phyloP scores from a whole-genome alignment of 2,113 vertebrate species.

The Poicephalus gulielmi region DNA sequence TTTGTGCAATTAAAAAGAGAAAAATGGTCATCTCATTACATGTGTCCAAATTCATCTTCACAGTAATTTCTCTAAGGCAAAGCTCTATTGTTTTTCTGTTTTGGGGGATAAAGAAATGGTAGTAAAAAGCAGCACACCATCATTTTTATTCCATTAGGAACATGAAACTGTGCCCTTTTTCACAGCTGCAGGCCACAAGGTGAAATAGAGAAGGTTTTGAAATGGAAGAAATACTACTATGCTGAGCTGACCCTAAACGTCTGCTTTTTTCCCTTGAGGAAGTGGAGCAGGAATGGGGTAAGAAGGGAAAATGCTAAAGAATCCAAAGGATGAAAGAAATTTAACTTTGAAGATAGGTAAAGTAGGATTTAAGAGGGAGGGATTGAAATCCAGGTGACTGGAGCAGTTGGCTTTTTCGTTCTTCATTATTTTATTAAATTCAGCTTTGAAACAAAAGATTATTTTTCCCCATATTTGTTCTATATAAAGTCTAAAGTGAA shows the following conservation, averaged over 20 bases:
- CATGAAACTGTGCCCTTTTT: not conserved
- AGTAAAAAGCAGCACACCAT: constrained; percentile 19
- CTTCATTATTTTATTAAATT: not conserved
- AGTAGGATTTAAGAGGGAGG: not conserved
- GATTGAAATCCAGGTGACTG: not conserved
- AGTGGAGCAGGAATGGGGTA: not conserved
- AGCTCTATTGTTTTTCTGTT: not conserved
- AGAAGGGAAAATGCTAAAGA: not conserved
- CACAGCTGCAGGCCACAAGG: not conserved
- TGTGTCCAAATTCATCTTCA: not conserved
- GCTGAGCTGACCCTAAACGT: not conserved
- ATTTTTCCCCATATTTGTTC: not conserved
- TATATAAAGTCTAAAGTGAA: not conserved
- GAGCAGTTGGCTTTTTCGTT: not conserved
- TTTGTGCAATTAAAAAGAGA: constrained; percentile 13
- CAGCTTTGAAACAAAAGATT: not conserved
- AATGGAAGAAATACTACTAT: not conserved
- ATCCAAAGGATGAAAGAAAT: not conserved
- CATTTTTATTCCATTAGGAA: constrained; percentile 5
- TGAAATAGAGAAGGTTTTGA: not conserved
- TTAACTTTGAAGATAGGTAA: not conserved
- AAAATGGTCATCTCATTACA: not conserved
- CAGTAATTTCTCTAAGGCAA: not conserved
- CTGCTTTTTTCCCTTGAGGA: not conserved
- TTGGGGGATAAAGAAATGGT: constrained; percentile 17